Evolutionary conservation across 1,140 invertebrate genomes (phyloP).

Genomic region (Teleogryllus occipitalis): DNA sequence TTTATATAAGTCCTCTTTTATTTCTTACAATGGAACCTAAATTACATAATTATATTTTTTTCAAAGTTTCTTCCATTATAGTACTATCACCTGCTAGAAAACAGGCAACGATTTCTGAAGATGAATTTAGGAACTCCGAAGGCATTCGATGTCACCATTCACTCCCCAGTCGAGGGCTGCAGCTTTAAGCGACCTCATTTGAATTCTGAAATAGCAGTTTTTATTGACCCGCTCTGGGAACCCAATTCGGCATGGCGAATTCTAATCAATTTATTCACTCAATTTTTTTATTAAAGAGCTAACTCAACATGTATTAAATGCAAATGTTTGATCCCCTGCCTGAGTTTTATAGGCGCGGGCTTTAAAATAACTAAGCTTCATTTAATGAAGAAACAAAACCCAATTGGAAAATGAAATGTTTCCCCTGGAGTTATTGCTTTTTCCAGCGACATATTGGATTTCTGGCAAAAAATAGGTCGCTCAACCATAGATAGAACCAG

Average conservation of each 20-base stretch:
- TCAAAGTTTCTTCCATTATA: too few species aligned
- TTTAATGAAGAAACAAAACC: conserved; percentile 1
- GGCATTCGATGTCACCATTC: too few species aligned
- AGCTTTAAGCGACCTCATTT: background rate
- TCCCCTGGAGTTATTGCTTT: background rate
- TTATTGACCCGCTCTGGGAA: background rate
- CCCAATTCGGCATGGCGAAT: background rate
- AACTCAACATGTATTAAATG: conserved; percentile 5
- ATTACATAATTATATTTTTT: too few species aligned
- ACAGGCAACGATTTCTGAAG: too few species aligned
- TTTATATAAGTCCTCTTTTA: too few species aligned
- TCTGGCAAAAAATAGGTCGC: background rate
- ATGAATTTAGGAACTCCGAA: too few species aligned
- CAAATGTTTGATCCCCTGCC: background rate
- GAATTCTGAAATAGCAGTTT: background rate
- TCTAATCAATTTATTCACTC: background rate
- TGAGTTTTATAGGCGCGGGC: background rate
- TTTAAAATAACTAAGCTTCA: background rate
- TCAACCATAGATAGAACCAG: background rate
- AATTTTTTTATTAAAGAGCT: background rate
- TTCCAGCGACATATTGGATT: background rate
- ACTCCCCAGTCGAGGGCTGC: too few species aligned
- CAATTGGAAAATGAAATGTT: conserved; percentile 5
- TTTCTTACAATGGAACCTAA: too few species aligned
- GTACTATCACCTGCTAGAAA: too few species aligned